Conservation (phyloP, 2,113 vertebrate species). For the Oplegnathus fasciatus region DNA sequence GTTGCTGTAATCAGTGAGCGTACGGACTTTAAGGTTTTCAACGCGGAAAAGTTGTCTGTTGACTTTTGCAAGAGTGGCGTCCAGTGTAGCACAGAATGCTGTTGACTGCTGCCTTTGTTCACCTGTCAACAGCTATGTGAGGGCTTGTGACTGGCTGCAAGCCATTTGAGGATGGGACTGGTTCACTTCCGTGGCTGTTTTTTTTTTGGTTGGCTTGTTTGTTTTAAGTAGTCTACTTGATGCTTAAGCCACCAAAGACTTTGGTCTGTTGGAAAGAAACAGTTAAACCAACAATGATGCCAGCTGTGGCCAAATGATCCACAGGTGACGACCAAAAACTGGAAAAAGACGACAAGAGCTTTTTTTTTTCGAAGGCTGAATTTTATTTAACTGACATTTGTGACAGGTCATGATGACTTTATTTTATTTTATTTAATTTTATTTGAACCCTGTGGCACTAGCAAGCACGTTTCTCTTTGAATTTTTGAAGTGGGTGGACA, state of each 20-base stretch:
- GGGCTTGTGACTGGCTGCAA: slow-evolving; percentile 28
- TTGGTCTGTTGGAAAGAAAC: slow-evolving; percentile 4
- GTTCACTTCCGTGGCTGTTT: neutral
- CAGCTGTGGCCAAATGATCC: slow-evolving; percentile 15
- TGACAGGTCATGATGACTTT: slow-evolving; percentile 18
- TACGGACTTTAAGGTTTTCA: slow-evolving; percentile 33
- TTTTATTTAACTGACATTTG: slow-evolving; percentile 49
- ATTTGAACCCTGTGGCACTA: slow-evolving; percentile 31
- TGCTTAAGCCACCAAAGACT: neutral
- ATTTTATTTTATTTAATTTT: neutral
- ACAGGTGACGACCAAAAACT: slow-evolving; percentile 27
- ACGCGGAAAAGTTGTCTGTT: neutral
- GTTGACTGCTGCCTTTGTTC: slow-evolving; percentile 29
- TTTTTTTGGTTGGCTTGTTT: slow-evolving; percentile 9
- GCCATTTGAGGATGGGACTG: slow-evolving; percentile 1
- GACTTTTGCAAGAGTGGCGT: slow-evolving; percentile 2
- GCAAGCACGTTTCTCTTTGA: neutral
- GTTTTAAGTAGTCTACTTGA: slow-evolving; percentile 7
- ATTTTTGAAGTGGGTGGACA: neutral
- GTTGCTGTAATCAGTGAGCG: slow-evolving; percentile 5
- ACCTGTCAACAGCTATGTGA: slow-evolving; percentile 5
- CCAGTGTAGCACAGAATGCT: neutral
- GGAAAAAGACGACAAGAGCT: slow-evolving; percentile 37
- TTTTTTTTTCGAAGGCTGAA: neutral
- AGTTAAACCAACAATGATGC: neutral